Evolutionary conservation across 2,113 vertebrate genomes (phyloP).

Genomic region (Tragelaphus imberbis): DNA sequence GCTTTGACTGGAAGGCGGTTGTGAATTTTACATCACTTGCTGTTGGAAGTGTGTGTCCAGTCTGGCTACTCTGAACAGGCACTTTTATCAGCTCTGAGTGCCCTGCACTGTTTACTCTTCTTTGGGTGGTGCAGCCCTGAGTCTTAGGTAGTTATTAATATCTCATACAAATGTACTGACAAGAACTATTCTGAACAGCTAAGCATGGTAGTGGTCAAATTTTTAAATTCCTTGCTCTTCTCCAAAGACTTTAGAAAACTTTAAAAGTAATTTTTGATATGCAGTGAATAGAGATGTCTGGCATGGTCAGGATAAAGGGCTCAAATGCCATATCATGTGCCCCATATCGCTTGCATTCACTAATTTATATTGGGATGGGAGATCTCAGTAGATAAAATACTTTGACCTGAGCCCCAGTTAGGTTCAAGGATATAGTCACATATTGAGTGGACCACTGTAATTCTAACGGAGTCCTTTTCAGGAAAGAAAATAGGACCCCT

Average conservation of each 20-base stretch:
- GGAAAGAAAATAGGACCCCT: background rate
- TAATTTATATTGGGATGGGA: background rate
- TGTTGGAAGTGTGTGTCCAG: background rate
- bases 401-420: background rate
- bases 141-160: background rate
- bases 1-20: background rate
- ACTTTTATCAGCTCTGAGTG: background rate
- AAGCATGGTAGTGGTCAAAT: background rate
- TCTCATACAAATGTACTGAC: background rate
- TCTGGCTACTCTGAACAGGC: background rate
- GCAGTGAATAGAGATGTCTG: background rate
- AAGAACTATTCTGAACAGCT: background rate
- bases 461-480: slow-evolving; percentile 1
- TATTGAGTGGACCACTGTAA: background rate
- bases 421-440: background rate
- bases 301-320: background rate
- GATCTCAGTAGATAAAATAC: background rate
- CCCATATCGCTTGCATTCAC: background rate
- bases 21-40: background rate
- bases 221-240: background rate
- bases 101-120: background rate
- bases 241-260: background rate
- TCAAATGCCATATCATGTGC: background rate
- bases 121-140: background rate
- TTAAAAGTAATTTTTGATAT: background rate